Percentiles rank a stretch among this genome's conserved stretches.
Conservation (phyloP, 2,113 vertebrate genomes). For the Leptobrachium ailaonicum region DNA sequence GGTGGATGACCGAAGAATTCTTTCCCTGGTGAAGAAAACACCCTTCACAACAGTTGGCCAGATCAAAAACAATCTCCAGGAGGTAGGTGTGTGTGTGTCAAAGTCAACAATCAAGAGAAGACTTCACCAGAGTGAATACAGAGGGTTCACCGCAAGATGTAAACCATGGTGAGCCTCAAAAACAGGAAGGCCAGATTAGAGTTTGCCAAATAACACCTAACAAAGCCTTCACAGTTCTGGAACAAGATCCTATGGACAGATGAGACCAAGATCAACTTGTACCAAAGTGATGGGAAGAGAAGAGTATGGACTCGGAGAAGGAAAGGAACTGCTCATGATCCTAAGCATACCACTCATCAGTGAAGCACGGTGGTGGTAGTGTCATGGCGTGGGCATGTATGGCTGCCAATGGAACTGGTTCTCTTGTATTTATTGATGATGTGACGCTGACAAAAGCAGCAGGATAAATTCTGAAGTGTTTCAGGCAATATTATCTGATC, state of each 20-base stretch:
- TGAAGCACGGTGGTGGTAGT: constrained; percentile 10
- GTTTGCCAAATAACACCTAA: constrained; percentile 6
- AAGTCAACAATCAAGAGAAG: not conserved
- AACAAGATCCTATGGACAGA: constrained; percentile 8
- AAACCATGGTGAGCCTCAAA: constrained; percentile 17
- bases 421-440: constrained; percentile 10
- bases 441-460: not conserved
- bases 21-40: constrained; percentile 6
- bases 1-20: not conserved
- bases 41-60: not conserved
- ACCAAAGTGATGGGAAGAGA: not conserved
- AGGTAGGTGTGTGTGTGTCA: not conserved
- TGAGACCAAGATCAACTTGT: constrained; percentile 9
- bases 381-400: constrained; percentile 11
- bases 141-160: constrained; percentile 7
- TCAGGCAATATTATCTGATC: constrained; percentile 8
- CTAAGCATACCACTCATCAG: constrained; percentile 9
- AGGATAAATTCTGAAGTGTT: constrained; percentile 12
- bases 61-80: not conserved
- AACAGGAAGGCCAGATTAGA: constrained; percentile 5
- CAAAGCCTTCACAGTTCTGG: not conserved
- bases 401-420: constrained; percentile 10
- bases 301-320: constrained; percentile 22
- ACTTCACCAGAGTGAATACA: not conserved
- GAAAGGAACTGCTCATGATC: constrained; percentile 8